Evolutionary conservation across 2,797 vertebrate species (phyloP), one percentile per base, ranked within the genome.

Genomic region (Xiphorhynchus erythropygius): DNA sequence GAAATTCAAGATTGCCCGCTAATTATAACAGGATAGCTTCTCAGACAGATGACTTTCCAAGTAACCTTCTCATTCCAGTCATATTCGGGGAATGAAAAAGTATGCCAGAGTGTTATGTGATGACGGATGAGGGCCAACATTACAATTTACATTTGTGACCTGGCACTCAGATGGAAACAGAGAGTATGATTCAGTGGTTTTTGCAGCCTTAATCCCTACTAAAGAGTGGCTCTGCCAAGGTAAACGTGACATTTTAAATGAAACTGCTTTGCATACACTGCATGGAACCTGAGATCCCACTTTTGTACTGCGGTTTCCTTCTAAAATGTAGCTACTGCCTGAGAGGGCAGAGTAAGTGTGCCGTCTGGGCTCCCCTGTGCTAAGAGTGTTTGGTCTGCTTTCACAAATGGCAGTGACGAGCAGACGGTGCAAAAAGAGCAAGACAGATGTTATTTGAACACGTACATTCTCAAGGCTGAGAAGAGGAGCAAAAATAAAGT

Each of bases 41-140:
- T 97, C 94, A 97, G 94, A 97, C 91, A 91, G 91, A 82, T 90
- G 94, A 96, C 91, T 97, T 97, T 96, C 94, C 95, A 97, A 97
- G 77, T 94, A 97, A 96, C 94, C 93, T 97, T 94, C 91, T 97
- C 96, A 96, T 97, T 97, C 95, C 84, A 89, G 86, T 97, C 95
- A 87, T 96, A 93, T 96, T 97, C 79, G 2, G 68, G 89, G 94
- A 95, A 92, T 64, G 52, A 96, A 87, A 95, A 95, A 95, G 75
- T 88, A 70, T 92, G 94, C 94, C 97, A 97, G 93, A 97, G 92
- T 14, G 5, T 91, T 89, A 95, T 82, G 90, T 93, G 96, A 97
- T 96, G 88, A 97, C 53, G 53, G 96, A 91, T 37, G 13, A 87
- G 64, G 77, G 94, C 96, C 97, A 97, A 93, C 81, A 83, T 33